Base-by-base conservation (phyloP, 2,113 vertebrate genomes). In the Nerophis ophidion region DNA sequence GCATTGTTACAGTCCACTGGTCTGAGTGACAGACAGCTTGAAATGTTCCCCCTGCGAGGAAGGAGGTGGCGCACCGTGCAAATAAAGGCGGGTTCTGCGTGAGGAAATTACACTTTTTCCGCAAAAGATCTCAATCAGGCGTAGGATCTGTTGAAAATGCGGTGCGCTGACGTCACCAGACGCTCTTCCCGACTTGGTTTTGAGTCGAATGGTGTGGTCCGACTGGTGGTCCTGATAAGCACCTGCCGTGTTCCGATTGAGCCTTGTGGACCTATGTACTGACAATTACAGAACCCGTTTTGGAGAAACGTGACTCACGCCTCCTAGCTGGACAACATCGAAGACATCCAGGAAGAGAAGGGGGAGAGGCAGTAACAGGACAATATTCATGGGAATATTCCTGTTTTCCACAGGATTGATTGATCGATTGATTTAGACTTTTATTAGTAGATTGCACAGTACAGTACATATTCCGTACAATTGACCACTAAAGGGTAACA, bases 101-200 rank as follows among this genome's bases (percentile, higher is more conserved):
- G 7, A 81, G 91, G 91, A 92, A 92, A 90, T 88, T 77, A 89
- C 86, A 91, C 83, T 61, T 91, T 92, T 91, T 90, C 26, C 87
- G 88, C 66, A 75, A 76, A 84, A 83, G 89, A 92, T 91, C 84
- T 85, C 80, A 81, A 89, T 92, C 90, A 88, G 86, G 75, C 76
- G 62, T 81, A 88, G 88, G 81, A 75, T 35, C 9, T 88, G 91
- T 89, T 92, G 89, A 92, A 92, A 92, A 87, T 71, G 84, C 82
- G 77, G 72, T 69, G 13, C 19, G 66, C 55, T n/a, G 61, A 1
- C 35, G 35, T 82, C 82, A 80, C 79, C 81, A 67, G 57, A 53
- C 86, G 54, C 2, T 83, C 79, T 2, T 26, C 26, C 26, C 26
- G 26, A 26, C 26, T 26, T 26, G 84, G 86, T 80, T 84, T 77